Percentiles rank a stretch among this genome's conserved stretches.
Evolutionary conservation across 2,113 vertebrate genomes (phyloP).

Genomic region (Piaya cayana): DNA sequence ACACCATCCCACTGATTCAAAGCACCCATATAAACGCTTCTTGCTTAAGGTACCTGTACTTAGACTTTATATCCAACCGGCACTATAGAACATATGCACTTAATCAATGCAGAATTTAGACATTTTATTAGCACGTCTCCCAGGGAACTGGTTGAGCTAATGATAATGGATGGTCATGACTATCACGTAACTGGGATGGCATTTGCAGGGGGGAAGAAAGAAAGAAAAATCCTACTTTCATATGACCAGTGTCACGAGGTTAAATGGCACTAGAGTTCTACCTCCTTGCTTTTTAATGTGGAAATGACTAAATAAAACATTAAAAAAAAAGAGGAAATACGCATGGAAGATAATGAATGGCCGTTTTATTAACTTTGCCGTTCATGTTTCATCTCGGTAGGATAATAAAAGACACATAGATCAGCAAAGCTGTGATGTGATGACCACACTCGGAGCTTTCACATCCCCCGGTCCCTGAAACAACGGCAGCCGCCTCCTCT

Average conservation of each 20-base stretch:
- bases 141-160: constrained; percentile 46
- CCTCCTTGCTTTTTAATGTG: neutral
- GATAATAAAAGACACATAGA: constrained; percentile 39
- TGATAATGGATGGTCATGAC: constrained; percentile 27
- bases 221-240: neutral
- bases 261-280: constrained; percentile 6
- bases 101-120: constrained; percentile 30
- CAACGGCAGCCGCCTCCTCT: neutral
- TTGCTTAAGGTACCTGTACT: neutral
- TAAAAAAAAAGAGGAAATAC: constrained; percentile 5
- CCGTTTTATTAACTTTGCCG: constrained; percentile 37
- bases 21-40: neutral
- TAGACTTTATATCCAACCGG: neutral
- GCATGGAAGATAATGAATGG: constrained; percentile 8
- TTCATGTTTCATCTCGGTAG: neutral
- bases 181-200: neutral
- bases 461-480: neutral
- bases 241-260: neutral
- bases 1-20: neutral
- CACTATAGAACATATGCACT: neutral
- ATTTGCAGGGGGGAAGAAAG: neutral
- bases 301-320: constrained; percentile 42
- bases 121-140: constrained; percentile 38
- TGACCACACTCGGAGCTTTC: neutral
- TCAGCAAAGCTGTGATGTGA: neutral